phyloP scores from a whole-genome alignment of 2,797 vertebrate genomes.

The Botia almorhae region DNA sequence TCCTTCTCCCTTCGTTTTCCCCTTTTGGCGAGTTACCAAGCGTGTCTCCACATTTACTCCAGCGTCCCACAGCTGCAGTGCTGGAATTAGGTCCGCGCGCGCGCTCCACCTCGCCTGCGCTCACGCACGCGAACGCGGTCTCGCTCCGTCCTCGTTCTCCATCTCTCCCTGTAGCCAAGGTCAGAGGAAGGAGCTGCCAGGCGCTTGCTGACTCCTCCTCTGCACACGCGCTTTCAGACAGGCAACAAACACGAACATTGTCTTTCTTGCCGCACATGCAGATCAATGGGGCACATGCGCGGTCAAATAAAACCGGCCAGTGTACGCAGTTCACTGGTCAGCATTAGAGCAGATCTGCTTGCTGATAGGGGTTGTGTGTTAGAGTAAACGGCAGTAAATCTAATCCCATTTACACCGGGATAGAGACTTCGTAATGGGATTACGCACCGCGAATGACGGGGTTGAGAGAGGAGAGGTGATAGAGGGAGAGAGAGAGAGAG shows the following conservation, averaged over 20 bases:
- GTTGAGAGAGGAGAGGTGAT: slow-evolving; percentile 19
- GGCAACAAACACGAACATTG: slow-evolving; percentile 45
- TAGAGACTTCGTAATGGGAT: slow-evolving; percentile 46
- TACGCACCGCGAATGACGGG: not conserved
- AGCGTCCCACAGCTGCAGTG: slow-evolving; percentile 51
- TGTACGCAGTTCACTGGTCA: not conserved
- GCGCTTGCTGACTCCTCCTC: slow-evolving; percentile 57
- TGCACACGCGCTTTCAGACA: slow-evolving; percentile 12
- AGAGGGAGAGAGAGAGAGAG: not conserved
- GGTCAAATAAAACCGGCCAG: not conserved
- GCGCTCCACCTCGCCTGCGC: slow-evolving; percentile 24
- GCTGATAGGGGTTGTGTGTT: not conserved
- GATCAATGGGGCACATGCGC: not conserved
- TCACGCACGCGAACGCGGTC: slow-evolving; percentile 31
- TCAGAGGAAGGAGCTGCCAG: slow-evolving; percentile 61
- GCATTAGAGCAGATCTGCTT: not conserved
- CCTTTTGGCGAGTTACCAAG: slow-evolving; percentile 37
- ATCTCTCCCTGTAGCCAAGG: slow-evolving; percentile 54
- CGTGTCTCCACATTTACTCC: slow-evolving; percentile 41
- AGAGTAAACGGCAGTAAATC: not conserved
- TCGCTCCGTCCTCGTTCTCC: slow-evolving; percentile 51
- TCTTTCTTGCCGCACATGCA: not conserved
- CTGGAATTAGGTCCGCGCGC: slow-evolving; percentile 51
- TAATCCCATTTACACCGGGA: slow-evolving; percentile 44
- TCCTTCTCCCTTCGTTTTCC: slow-evolving; percentile 18